These are phyloP conservation scores for Percopsis transmontana DNA, from an alignment of 2,113 vertebrate species.

Conservation along the genomic window DNA sequence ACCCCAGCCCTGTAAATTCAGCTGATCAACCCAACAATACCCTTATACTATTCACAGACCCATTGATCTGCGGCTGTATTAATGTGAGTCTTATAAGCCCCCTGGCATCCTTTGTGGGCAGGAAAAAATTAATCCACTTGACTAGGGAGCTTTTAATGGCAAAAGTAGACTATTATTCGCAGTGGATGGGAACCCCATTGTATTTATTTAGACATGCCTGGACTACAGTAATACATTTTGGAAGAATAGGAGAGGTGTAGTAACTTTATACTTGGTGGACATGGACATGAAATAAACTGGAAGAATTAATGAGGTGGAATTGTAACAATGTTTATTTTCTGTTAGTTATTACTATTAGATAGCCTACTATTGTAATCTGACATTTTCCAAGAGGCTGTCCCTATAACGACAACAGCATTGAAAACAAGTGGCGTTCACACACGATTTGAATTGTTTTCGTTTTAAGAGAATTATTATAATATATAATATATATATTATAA, in stretches of 20 bases:
- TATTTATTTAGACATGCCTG: slow-evolving; percentile 37
- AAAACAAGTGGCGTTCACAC: too few relatives aligned
- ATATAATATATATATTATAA: too few relatives aligned
- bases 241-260: slow-evolving; percentile 25
- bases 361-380: too few relatives aligned
- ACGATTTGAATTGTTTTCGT: too few relatives aligned
- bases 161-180: slow-evolving; percentile 41
- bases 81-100: slow-evolving; percentile 62
- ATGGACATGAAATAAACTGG: too few relatives aligned
- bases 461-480: too few relatives aligned
- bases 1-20: slow-evolving; percentile 39
- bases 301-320: too few relatives aligned
- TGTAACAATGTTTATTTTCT: too few relatives aligned
- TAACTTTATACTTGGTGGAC: too few relatives aligned
- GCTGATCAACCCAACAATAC: slow-evolving; percentile 58
- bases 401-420: too few relatives aligned
- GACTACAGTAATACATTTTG: slow-evolving; percentile 20
- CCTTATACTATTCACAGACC: slow-evolving; percentile 50
- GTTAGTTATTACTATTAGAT: too few relatives aligned
- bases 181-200: slow-evolving; percentile 42
- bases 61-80: slow-evolving; percentile 73
- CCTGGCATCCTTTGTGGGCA: slow-evolving; percentile 63
- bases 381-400: too few relatives aligned
- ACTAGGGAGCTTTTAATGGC: slow-evolving; percentile 59
- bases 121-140: slow-evolving; percentile 66